A percentile compares a stretch with the other conserved stretches of the same genome.
phyloP scores from a whole-genome alignment of 2,888 invertebrate genomes.

The Leptogaster cylindrica region DNA sequence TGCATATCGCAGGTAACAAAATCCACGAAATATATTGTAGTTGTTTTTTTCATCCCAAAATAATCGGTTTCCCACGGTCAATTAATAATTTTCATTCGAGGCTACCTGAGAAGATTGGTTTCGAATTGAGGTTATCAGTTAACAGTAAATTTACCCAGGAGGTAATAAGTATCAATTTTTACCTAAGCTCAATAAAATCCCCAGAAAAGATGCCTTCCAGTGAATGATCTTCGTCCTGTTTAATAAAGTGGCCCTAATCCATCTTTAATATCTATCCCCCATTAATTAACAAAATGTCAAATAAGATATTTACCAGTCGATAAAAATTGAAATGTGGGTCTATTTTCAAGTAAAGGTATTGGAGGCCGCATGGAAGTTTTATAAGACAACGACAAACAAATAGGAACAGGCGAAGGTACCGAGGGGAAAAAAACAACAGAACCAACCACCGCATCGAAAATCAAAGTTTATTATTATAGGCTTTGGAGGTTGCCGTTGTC shows the following conservation, averaged over 20 bases:
- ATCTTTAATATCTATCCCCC: slow-evolving; percentile 14
- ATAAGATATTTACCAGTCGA: not conserved
- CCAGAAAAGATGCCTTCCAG: no score
- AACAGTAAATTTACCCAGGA: no score
- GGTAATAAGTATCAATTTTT: not conserved
- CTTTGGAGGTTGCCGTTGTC: not conserved
- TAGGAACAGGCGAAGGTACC: not conserved
- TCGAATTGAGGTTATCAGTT: no score
- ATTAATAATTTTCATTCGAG: no score
- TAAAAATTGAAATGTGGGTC: slow-evolving; percentile 20
- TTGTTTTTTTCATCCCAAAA: no score
- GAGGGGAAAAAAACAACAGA: not conserved
- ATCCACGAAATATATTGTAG: no score
- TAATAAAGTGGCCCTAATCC: not conserved
- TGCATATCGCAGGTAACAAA: no score
- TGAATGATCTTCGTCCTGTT: not conserved
- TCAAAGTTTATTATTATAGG: slow-evolving; percentile 1
- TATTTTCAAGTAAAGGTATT: no score
- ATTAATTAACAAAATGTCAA: slow-evolving; percentile 22
- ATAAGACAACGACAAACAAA: no score
- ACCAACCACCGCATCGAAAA: slow-evolving; percentile 9
- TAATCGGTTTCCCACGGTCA: no score
- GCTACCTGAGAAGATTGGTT: no score
- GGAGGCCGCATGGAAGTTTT: no score
- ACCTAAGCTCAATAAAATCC: not conserved